A percentile compares a stretch with the other conserved stretches of the same genome.
Conservation (phyloP, 92 coral and sea anemone species). For the Porites divaricata region DNA sequence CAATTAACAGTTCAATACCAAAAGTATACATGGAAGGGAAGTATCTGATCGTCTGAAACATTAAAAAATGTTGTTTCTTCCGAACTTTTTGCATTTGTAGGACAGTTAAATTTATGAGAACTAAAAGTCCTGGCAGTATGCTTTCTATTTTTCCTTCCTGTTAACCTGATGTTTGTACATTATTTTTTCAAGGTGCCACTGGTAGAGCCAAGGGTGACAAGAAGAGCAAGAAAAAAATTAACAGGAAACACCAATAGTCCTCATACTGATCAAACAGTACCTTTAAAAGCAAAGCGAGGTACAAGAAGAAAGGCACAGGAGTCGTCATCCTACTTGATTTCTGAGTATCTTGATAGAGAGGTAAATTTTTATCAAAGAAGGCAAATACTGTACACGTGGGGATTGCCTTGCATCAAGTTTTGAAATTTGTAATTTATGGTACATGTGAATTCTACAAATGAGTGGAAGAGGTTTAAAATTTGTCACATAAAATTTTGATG, state of each 20-base stretch:
- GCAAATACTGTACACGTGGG: no score
- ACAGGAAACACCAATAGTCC: slow-evolving; percentile 11
- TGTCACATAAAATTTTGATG: not conserved
- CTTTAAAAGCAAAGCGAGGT: slow-evolving; percentile 53
- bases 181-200: slow-evolving; percentile 23
- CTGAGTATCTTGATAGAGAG: slow-evolving; percentile 67
- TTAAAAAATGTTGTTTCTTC: no score
- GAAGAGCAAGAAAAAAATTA: slow-evolving; percentile 45
- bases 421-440: no score
- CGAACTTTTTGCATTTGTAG: not conserved
- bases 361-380: slow-evolving; percentile 15
- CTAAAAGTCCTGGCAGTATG: no score
- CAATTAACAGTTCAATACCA: no score
- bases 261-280: slow-evolving; percentile 14
- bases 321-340: slow-evolving; percentile 46
- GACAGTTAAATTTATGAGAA: not conserved
- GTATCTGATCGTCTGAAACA: no score
- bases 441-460: no score
- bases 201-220: slow-evolving; percentile 27
- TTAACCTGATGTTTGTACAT: not conserved
- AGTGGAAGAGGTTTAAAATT: no score
- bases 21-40: no score
- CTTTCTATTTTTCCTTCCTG: not conserved
- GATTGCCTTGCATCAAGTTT: no score
- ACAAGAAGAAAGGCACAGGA: slow-evolving; percentile 46